phyloP scores from a whole-genome alignment of 1,140 invertebrate genomes.

The Brachionus calyciflorus region DNA sequence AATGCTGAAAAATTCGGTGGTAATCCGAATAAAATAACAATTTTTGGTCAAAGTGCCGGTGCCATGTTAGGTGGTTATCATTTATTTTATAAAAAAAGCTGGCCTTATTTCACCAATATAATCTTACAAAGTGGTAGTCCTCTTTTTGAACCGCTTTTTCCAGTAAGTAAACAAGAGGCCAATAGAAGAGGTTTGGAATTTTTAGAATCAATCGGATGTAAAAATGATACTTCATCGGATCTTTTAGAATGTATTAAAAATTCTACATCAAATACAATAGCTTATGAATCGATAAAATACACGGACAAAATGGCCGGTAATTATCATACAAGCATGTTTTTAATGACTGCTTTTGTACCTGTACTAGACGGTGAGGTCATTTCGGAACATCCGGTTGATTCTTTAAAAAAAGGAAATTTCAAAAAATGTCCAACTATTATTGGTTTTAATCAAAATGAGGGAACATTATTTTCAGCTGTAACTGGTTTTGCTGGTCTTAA shows the following conservation, averaged over 20 bases:
- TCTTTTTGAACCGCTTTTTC: slow-evolving; percentile 80
- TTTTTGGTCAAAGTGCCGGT: slow-evolving; percentile 63
- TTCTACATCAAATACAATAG: neutral
- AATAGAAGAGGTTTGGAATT: neutral
- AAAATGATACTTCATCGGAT: neutral
- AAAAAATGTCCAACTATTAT: slow-evolving; percentile 89
- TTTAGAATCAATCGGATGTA: neutral
- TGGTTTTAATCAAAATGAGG: slow-evolving; percentile 89
- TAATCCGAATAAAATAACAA: slow-evolving; percentile 50
- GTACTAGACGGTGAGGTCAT: neutral
- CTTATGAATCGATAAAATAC: neutral
- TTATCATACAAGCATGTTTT: neutral
- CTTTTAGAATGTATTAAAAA: neutral
- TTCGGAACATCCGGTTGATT: neutral
- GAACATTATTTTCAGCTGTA: slow-evolving; percentile 53
- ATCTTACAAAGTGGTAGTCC: slow-evolving; percentile 65
- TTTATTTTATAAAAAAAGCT: slow-evolving; percentile 77
- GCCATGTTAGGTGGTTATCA: slow-evolving; percentile 87
- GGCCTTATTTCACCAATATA: slow-evolving; percentile 79
- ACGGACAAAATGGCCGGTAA: too few relatives aligned
- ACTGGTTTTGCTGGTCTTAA: slow-evolving; percentile 53
- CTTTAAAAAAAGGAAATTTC: slow-evolving; percentile 70
- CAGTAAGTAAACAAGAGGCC: slow-evolving; percentile 63
- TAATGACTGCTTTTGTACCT: neutral
- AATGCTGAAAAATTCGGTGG: slow-evolving; percentile 53